Conservation (phyloP, 2,888 invertebrate species). For the Stenolophus ochropezus region DNA sequence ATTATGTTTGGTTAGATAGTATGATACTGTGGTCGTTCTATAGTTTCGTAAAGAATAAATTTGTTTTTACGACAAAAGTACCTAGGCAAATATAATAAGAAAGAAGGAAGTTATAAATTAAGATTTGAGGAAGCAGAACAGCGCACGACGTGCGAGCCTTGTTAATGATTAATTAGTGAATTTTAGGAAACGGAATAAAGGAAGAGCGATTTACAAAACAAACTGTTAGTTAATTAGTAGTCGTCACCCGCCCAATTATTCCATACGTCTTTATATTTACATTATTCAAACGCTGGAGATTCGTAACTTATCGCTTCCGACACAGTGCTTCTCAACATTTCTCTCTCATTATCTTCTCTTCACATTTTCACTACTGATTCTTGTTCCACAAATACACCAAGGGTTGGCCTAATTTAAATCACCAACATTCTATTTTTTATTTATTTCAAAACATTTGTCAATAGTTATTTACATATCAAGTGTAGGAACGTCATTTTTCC, state of each 20-base stretch:
- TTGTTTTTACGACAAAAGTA: too few species aligned
- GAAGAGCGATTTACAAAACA: neutral
- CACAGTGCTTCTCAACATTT: neutral
- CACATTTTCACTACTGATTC: too few species aligned
- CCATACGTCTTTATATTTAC: neutral
- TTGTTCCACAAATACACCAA: too few species aligned
- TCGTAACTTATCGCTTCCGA: neutral
- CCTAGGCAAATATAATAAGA: neutral
- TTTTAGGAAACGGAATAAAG: neutral
- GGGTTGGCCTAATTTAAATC: too few species aligned
- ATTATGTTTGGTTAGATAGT: too few species aligned
- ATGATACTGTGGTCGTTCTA: too few species aligned
- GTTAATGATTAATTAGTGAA: neutral
- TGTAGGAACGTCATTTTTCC: too few species aligned
- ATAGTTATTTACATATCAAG: too few species aligned
- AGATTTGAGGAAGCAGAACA: neutral
- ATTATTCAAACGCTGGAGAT: neutral
- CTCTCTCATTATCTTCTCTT: too few species aligned
- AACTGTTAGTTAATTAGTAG: neutral
- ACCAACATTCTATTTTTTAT: too few species aligned
- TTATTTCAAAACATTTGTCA: too few species aligned
- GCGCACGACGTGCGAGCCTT: neutral
- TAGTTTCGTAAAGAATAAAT: too few species aligned
- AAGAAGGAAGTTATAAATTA: neutral
- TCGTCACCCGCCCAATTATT: neutral